Percentiles rank a stretch among this genome's conserved stretches.
phyloP scores from a whole-genome alignment of 2,797 vertebrate genomes.

The Myotis daubentonii region DNA sequence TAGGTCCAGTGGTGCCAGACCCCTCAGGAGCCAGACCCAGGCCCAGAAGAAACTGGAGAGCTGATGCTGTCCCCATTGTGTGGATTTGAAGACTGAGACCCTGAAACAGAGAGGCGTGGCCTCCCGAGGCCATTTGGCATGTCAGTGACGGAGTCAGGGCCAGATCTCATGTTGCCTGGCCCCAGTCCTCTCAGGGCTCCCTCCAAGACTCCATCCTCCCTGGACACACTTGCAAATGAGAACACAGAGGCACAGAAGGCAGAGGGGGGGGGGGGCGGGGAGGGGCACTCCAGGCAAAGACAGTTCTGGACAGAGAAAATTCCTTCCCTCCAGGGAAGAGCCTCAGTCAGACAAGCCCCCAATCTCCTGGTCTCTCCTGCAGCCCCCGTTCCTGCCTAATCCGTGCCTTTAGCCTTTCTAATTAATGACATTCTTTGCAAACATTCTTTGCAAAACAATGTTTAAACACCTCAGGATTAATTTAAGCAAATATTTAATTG shows the following conservation, averaged over 20 bases:
- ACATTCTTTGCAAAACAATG: conserved; percentile 84
- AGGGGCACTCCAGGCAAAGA: not conserved
- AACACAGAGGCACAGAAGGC: not conserved
- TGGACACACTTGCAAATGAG: not conserved
- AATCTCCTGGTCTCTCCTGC: not conserved
- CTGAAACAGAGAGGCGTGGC: not conserved
- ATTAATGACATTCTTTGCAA: conserved; percentile 78
- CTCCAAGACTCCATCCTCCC: not conserved
- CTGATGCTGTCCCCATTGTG: too few relatives aligned
- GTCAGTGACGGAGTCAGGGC: not conserved
- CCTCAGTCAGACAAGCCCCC: not conserved
- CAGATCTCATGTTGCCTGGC: not conserved
- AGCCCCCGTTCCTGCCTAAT: conserved; percentile 20
- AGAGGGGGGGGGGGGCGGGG: too few relatives aligned
- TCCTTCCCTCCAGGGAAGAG: not conserved
- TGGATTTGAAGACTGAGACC: not conserved
- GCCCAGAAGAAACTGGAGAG: not conserved
- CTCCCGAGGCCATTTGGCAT: not conserved
- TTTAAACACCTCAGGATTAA: conserved; percentile 83
- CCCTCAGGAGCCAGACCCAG: not conserved
- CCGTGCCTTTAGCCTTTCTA: conserved; percentile 70
- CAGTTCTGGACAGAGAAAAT: not conserved
- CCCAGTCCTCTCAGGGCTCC: not conserved
- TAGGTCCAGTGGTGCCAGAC: not conserved
- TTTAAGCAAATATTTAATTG: conserved; percentile 86